Evolutionary conservation across 92 coral and sea anemone genomes (phyloP).

Genomic region (Bergia puertoricense): DNA sequence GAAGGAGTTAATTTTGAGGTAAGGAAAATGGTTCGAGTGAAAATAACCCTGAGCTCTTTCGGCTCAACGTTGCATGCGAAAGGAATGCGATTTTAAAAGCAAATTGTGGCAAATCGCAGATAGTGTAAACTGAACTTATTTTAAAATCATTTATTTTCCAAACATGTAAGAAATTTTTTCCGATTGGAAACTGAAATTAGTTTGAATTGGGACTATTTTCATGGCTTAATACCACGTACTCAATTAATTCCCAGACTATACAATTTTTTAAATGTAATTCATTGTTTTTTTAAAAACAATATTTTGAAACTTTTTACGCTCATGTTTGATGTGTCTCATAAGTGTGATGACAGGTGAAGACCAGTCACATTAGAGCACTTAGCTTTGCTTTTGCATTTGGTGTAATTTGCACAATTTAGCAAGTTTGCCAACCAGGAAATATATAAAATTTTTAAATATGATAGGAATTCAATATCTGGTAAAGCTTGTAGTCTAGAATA

Average conservation of each 20-base stretch:
- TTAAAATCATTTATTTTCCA: neutral
- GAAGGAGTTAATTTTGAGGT: slow-evolving; percentile 96
- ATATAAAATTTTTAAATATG: neutral
- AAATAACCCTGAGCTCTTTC: neutral
- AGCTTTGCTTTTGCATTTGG: too few relatives aligned
- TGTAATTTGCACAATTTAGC: neutral
- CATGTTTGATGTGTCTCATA: neutral
- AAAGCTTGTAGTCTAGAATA: neutral
- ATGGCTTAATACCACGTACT: neutral
- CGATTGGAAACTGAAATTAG: neutral
- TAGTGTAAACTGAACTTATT: too few relatives aligned
- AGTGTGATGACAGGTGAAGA: neutral
- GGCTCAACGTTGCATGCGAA: neutral
- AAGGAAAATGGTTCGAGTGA: neutral
- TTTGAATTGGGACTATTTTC: neutral
- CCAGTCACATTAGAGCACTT: neutral
- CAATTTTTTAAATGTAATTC: too few relatives aligned
- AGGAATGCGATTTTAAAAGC: neutral
- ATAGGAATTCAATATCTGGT: neutral
- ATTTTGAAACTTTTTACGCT: neutral
- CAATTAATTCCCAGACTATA: neutral
- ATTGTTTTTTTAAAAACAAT: neutral
- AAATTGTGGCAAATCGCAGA: neutral
- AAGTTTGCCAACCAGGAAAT: neutral
- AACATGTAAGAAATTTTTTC: too few relatives aligned